phyloP scores from a whole-genome alignment of 2,797 vertebrate species.

The Neosalanx taihuensis region DNA sequence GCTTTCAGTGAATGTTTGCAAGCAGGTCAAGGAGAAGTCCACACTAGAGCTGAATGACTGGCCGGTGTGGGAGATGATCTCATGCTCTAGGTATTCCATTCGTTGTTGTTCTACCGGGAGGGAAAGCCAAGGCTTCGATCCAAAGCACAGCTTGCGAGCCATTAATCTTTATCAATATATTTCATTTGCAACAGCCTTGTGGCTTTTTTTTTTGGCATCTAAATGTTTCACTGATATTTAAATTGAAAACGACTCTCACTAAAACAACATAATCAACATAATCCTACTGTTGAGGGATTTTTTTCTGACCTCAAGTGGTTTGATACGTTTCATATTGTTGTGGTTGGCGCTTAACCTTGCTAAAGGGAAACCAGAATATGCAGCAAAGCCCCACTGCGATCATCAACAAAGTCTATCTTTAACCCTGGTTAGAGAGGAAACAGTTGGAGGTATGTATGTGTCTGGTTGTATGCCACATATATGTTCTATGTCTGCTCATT shows the following conservation, averaged over 20 bases:
- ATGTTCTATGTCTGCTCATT: too few relatives aligned
- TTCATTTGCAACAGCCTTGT: neutral
- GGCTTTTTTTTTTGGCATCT: neutral
- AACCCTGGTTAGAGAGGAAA: neutral
- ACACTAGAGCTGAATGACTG: neutral
- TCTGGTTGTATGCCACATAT: too few relatives aligned
- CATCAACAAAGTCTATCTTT: neutral
- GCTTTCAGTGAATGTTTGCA: neutral
- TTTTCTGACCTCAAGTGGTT: neutral
- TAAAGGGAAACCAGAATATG: neutral
- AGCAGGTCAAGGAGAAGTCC: neutral
- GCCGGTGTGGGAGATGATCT: slow-evolving; percentile 21
- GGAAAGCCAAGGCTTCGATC: slow-evolving; percentile 12
- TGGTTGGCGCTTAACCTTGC: slow-evolving; percentile 3
- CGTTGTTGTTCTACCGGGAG: slow-evolving; percentile 11
- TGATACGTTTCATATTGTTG: neutral
- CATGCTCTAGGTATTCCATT: slow-evolving; percentile 20
- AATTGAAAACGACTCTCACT: neutral
- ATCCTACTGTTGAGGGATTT: neutral
- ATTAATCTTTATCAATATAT: slow-evolving; percentile 14
- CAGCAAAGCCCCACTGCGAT: neutral
- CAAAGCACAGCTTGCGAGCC: slow-evolving; percentile 1
- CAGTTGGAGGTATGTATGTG: too few relatives aligned
- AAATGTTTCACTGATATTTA: neutral
- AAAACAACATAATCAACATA: neutral